These are phyloP conservation scores for Ceratoteleas bidentatus DNA, from an alignment of 1,140 invertebrate species.

Conservation along the genomic window DNA sequence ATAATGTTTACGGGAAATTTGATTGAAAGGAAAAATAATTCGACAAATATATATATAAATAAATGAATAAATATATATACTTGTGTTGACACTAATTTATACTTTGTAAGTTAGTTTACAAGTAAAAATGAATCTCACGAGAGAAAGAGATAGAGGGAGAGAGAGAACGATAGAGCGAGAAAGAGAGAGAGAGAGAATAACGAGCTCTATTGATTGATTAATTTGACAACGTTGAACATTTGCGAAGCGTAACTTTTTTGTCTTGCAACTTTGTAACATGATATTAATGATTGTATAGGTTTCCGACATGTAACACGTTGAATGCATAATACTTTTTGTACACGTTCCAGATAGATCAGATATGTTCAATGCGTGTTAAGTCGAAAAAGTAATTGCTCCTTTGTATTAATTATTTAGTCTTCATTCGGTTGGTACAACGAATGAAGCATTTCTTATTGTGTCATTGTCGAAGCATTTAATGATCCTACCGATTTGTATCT, in stretches of 20 bases:
- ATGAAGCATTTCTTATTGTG: background rate
- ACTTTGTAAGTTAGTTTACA: slow-evolving; percentile 52
- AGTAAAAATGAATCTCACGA: slow-evolving; percentile 15
- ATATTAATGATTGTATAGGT: slow-evolving; percentile 24
- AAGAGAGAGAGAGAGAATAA: background rate
- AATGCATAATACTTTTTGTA: slow-evolving; percentile 13
- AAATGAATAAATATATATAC: slow-evolving; percentile 35
- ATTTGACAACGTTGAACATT: slow-evolving; percentile 9
- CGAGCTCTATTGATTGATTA: background rate
- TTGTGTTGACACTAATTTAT: slow-evolving; percentile 51
- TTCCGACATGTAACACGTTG: slow-evolving; percentile 15
- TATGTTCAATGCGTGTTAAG: background rate
- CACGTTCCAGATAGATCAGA: slow-evolving; percentile 22
- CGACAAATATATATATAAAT: slow-evolving; percentile 42
- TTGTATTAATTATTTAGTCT: no score
- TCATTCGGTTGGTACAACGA: background rate
- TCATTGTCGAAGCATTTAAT: slow-evolving; percentile 4
- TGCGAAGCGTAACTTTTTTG: slow-evolving; percentile 14
- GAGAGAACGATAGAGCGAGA: no score
- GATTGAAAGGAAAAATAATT: slow-evolving; percentile 49
- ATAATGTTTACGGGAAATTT: slow-evolving; percentile 56
- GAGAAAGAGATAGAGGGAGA: background rate
- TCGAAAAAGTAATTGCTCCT: background rate
- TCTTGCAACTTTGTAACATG: slow-evolving; percentile 4
- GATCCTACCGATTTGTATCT: slow-evolving; percentile 8